A percentile compares a stretch with the other conserved stretches of the same genome.
These are phyloP conservation scores for Hylia prasina DNA, from an alignment of 2,113 vertebrate species.

Conservation along the genomic window DNA sequence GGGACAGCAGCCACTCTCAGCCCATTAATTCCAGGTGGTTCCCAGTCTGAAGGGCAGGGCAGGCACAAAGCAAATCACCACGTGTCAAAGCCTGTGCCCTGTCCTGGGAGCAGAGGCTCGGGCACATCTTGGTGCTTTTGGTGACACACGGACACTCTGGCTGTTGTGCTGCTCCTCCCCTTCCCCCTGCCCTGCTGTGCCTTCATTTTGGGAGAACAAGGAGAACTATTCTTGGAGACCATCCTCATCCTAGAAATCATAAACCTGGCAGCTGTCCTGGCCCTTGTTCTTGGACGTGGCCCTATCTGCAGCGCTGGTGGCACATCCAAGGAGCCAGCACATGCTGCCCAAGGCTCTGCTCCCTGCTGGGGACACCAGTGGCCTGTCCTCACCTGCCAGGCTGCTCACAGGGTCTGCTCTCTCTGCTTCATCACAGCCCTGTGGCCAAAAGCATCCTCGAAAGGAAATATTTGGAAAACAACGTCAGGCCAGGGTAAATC, in stretches of 20 bases:
- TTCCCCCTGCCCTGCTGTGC: not conserved
- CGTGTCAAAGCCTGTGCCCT: not conserved
- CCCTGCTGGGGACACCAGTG: not conserved
- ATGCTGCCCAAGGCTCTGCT: not conserved
- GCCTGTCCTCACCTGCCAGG: not conserved
- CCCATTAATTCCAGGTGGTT: not conserved
- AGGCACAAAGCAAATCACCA: not conserved
- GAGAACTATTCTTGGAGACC: not conserved
- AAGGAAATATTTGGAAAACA: not conserved
- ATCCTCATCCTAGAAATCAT: slow-evolving; percentile 14
- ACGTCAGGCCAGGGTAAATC: not conserved
- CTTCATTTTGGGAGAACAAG: not conserved
- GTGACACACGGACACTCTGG: not conserved
- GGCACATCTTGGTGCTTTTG: not conserved
- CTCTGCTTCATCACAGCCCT: not conserved
- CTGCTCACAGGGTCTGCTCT: not conserved
- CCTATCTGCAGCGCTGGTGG: not conserved
- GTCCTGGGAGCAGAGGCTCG: not conserved
- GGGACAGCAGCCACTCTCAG: not conserved
- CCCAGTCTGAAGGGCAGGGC: not conserved
- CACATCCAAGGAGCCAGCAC: not conserved
- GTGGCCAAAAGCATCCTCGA: not conserved
- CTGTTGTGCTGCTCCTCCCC: not conserved
- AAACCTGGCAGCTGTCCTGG: slow-evolving; percentile 11
- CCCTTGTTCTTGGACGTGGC: not conserved